A percentile compares a stretch with the other conserved stretches of the same genome.
Evolutionary conservation across 2,113 vertebrate species (phyloP).

Genomic region (Salvelinus fontinalis): DNA sequence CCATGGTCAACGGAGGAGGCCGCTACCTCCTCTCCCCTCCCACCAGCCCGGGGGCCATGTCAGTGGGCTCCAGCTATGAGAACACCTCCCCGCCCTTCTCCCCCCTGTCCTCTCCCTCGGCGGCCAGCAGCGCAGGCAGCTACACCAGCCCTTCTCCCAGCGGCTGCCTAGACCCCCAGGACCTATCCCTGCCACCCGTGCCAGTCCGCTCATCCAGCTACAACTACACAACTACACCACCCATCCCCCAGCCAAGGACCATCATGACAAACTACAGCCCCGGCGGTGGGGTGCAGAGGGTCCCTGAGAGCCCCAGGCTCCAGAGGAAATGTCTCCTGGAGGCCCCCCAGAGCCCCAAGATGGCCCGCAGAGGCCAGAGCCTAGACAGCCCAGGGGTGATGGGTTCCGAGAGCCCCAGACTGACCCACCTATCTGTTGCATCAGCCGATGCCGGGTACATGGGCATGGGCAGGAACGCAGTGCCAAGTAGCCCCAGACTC

Average conservation of each 20-base stretch:
- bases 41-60: slow-evolving; percentile 84
- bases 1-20: slow-evolving; percentile 81
- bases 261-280: slow-evolving; percentile 47
- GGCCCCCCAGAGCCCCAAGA: slow-evolving; percentile 76
- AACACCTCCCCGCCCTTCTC: slow-evolving; percentile 88
- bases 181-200: slow-evolving; percentile 79
- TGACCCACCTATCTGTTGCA: slow-evolving; percentile 47
- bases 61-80: slow-evolving; percentile 90
- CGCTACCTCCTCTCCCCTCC: slow-evolving; percentile 86
- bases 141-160: slow-evolving; percentile 80
- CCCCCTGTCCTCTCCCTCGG: slow-evolving; percentile 86
- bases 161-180: slow-evolving; percentile 62
- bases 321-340: slow-evolving; percentile 73
- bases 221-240: slow-evolving; percentile 84
- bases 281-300: slow-evolving; percentile 42
- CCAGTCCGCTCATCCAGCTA: slow-evolving; percentile 96
- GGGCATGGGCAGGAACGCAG: slow-evolving; percentile 50
- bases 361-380: slow-evolving; percentile 64
- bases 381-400: slow-evolving; percentile 54
- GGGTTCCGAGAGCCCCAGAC: slow-evolving; percentile 60
- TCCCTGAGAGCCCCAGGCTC: slow-evolving; percentile 76
- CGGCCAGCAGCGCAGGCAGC: slow-evolving; percentile 79
- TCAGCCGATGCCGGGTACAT: slow-evolving; percentile 2
- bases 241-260: slow-evolving; percentile 70
- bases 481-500: slow-evolving; percentile 71